Evolutionary conservation across 1,140 invertebrate species (phyloP), one percentile per base, ranked within the genome.

Genomic region (Bilobella aurantiaca): DNA sequence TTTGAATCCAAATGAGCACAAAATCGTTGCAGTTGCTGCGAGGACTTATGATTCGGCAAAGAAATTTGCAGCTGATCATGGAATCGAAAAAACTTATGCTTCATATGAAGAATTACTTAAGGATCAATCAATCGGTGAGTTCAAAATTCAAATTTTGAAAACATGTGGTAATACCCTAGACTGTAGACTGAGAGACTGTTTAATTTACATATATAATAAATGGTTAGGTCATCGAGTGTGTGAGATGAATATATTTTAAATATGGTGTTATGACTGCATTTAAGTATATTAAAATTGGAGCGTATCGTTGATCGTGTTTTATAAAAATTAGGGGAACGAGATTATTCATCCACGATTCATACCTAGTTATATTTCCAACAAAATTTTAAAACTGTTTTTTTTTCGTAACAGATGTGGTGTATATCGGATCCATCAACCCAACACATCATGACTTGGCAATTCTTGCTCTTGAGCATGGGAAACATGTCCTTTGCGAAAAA

Each of bases 401-500:
- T n/a, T n/a, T n/a, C n/a, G n/a, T n/a, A n/a, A n/a, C n/a, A 68
- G 89, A 92, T 74, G 81, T 91, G 25, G 86, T 87, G 0, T 92
- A 93, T 74, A 81, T 92, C 66, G 89, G 87, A 23, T 78, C 82
- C 0, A 77, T 91, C 2, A 85, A 90, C 74, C 77, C 83, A 1
- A 76, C 83, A 30, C 91, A 93, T 75, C 84, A 84, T 37, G 76
- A 81, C 29, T 73, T 87, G 3, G 78, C 81, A 0, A 86, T 84
- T 73, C 65, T 89, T 69, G 86, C 88, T 79, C 74, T 93, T 16
- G 81, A 85, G 64, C 81, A 84, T 73, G 87, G 87, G 0, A 93
- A 93, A 76, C 84, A 88, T 70, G 86, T 93, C 1, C 76, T 94
- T 1, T 90, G 89, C 74, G 91, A 94, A 75, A 94, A 93, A 76